Evolutionary conservation across 37 sponge, comb jelly and placozoan species (phyloP).

Genomic region (Tethya wilhelma): DNA sequence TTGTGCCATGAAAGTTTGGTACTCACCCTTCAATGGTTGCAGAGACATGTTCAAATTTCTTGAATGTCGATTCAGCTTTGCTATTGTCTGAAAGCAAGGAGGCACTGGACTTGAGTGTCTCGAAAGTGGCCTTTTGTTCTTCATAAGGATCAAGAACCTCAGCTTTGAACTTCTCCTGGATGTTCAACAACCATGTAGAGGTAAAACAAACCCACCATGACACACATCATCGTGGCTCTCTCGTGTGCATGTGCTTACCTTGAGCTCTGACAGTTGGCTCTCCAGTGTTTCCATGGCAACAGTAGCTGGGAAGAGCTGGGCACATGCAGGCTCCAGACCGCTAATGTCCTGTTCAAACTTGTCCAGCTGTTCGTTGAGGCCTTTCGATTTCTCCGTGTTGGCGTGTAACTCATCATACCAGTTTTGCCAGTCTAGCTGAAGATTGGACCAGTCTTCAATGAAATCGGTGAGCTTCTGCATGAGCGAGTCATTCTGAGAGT

Average conservation of each 20-base stretch:
- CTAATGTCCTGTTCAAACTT: conserved; percentile 18
- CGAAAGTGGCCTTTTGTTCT: conserved; percentile 9
- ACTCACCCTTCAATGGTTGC: conserved; percentile 13
- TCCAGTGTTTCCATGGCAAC: conserved; percentile 42
- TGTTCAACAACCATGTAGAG: not conserved
- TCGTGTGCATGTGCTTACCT: conserved; percentile 30
- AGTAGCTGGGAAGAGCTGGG: conserved; percentile 48
- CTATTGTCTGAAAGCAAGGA: conserved; percentile 10
- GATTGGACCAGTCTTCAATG: conserved; percentile 72
- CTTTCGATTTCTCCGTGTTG: conserved; percentile 42
- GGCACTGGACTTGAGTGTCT: not conserved
- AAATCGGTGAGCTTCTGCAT: conserved; percentile 54
- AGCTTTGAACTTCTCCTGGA: conserved; percentile 26
- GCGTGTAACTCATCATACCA: conserved; percentile 78
- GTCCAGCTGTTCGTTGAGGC: conserved; percentile 40
- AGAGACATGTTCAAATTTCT: conserved; percentile 24
- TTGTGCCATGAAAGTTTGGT: not conserved
- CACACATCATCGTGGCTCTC: not conserved
- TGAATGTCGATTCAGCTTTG: conserved; percentile 21
- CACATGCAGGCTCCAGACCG: conserved; percentile 9
- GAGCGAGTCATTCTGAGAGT: conserved; percentile 52
- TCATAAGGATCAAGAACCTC: conserved; percentile 32
- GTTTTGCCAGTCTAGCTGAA: conserved; percentile 78
- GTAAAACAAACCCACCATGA: not conserved
- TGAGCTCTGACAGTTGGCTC: conserved; percentile 28